Evolutionary conservation across 2,797 vertebrate species (phyloP).

Genomic region (Lepidocolaptes lacrymiger): DNA sequence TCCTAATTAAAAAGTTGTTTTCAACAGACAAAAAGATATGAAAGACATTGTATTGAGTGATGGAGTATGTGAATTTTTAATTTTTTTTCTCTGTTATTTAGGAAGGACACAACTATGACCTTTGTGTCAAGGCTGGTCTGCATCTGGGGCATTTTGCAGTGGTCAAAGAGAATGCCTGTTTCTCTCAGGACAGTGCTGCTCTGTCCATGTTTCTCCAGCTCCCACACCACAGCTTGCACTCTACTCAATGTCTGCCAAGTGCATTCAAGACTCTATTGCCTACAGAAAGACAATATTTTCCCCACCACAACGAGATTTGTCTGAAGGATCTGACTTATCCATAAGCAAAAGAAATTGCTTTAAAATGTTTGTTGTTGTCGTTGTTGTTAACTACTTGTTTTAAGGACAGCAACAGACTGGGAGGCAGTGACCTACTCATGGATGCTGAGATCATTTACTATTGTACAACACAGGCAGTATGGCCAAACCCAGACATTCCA

Average conservation of each 20-base stretch:
- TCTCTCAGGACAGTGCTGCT: not conserved
- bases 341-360: not conserved
- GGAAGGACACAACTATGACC: not conserved
- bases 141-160: not conserved
- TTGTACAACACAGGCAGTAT: not conserved
- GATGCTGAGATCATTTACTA: not conserved
- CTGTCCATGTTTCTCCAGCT: not conserved
- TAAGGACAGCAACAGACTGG: not conserved
- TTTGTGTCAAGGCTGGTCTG: not conserved
- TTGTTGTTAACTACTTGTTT: not conserved
- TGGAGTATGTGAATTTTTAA: not conserved
- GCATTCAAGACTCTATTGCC: not conserved
- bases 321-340: not conserved
- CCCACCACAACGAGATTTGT: not conserved
- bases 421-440: not conserved
- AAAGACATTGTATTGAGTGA: not conserved
- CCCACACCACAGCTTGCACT: rapidly evolving
- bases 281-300: not conserved
- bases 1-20: not conserved
- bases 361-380: not conserved
- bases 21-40: not conserved
- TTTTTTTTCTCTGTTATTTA: not conserved
- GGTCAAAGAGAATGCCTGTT: not conserved
- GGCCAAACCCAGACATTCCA: not conserved
- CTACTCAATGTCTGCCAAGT: not conserved